Percentiles rank a stretch among this genome's conserved stretches.
phyloP scores from a whole-genome alignment of 64 coral and sea anemone genomes.

The Pocillopora damicornis region DNA sequence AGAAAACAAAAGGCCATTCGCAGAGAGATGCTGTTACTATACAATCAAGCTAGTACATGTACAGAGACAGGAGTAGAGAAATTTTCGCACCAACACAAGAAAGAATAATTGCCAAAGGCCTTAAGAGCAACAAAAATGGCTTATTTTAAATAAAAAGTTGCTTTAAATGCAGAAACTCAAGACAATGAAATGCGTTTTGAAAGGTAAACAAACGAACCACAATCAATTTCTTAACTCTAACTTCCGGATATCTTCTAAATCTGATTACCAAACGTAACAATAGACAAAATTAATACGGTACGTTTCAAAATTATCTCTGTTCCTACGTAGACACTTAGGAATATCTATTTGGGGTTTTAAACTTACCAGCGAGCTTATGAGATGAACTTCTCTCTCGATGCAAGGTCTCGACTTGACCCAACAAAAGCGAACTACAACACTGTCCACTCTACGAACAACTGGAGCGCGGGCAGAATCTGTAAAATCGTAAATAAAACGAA shows the following conservation, averaged over 20 bases:
- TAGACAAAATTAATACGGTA: background rate
- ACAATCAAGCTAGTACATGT: background rate
- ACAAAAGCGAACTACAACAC: conserved; percentile 54
- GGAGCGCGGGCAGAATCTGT: background rate
- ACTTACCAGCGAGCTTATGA: conserved; percentile 79
- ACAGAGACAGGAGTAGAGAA: background rate
- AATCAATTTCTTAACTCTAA: conserved; percentile 8
- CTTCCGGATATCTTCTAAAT: conserved; percentile 9
- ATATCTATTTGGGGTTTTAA: background rate
- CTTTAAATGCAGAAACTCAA: background rate
- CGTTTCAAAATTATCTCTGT: background rate
- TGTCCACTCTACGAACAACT: background rate
- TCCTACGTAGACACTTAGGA: background rate
- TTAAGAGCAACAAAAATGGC: background rate
- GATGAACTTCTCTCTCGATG: conserved; percentile 58
- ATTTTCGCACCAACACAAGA: background rate
- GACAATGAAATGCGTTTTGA: background rate
- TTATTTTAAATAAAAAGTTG: background rate
- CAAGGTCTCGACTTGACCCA: conserved; percentile 70
- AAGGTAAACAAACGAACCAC: conserved; percentile 20
- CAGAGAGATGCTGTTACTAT: background rate
- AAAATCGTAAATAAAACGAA: background rate
- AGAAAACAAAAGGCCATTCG: background rate
- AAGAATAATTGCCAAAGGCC: background rate
- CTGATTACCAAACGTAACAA: background rate